Percentiles rank a stretch among this genome's conserved stretches.
Conservation (phyloP, 2,797 vertebrate genomes). For the Liparis tanakae region DNA sequence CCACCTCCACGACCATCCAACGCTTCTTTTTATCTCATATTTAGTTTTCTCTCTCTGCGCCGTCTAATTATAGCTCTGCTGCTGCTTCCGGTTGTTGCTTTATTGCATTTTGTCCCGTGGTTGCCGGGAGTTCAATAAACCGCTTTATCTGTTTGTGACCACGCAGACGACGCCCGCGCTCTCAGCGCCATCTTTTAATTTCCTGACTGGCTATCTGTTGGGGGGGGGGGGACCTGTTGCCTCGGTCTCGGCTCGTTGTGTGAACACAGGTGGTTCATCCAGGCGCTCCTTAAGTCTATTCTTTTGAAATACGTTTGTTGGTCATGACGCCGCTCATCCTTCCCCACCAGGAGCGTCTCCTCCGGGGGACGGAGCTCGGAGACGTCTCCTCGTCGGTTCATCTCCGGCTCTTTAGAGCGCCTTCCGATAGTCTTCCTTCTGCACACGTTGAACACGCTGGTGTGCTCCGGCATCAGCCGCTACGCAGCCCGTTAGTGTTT, state of each 20-base stretch:
- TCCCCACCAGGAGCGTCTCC: neutral
- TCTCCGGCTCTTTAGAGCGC: no score
- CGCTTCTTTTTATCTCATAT: slow-evolving; percentile 9
- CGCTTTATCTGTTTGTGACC: slow-evolving; percentile 75
- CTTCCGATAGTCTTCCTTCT: neutral
- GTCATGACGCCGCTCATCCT: neutral
- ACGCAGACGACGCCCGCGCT: slow-evolving; percentile 49
- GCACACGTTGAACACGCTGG: neutral
- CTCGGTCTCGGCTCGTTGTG: slow-evolving; percentile 29
- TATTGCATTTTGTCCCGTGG: slow-evolving; percentile 72
- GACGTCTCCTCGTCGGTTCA: no score
- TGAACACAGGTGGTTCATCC: slow-evolving; percentile 5
- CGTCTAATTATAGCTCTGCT: slow-evolving; percentile 66
- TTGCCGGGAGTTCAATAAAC: slow-evolving; percentile 71
- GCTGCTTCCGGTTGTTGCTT: slow-evolving; percentile 57
- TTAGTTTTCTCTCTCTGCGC: slow-evolving; percentile 14
- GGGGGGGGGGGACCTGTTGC: slow-evolving; percentile 15
- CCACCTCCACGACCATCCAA: neutral
- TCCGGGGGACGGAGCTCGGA: no score
- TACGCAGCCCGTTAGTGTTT: neutral
- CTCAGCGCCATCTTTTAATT: slow-evolving; percentile 78
- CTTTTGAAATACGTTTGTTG: neutral
- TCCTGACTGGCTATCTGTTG: slow-evolving; percentile 80
- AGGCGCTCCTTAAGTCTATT: neutral
- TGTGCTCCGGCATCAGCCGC: no score